Evolutionary conservation across 1,140 invertebrate genomes (phyloP), one percentile per base, ranked within the genome.

Genomic region (Aphaenogaster floridana): DNA sequence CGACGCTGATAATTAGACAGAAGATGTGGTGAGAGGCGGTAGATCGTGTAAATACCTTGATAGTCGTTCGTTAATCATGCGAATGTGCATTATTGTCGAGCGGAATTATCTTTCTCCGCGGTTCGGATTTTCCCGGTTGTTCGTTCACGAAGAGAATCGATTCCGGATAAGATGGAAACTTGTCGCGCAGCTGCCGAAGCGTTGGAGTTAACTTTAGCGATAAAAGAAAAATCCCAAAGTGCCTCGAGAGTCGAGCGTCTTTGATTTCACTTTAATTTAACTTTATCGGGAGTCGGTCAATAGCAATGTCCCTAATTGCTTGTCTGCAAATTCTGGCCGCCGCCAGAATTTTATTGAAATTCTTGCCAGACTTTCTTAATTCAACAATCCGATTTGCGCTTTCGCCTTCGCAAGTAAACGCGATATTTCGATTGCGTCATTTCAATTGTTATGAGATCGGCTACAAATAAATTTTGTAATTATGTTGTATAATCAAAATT

Each of bases 251-350:
- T 42, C 71, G 45, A 39, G 81, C 59, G 88, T 86, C 89, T 91
- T 89, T 90, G 90, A 92, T 92, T 92, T 85, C 74, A 86, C 90
- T 92, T 92, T 91, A 92, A 92, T 92, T 92, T 92, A 92, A 92
- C 91, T 92, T 92, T 89, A 92, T 92, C 89, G 90, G 74, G 86
- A 92, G 91, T 89, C 78, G 77, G 91, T 92, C 91, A 92, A 92
- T 91, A 92, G 90, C 66, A 92, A 92, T 90, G 88, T 90, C 88
- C 86, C 86, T 92, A 92, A 92, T 92, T 92, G 86, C 89, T 88
- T 77, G 88, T 90, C 88, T 88, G 88, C 85, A 89, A 90, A 90
- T 90, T 48, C 57, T 90, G 77, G 76, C 78, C 80, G 83, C 69
- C 68, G 68, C 36, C 76, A 34, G 66, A 50, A 69, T 87, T 84